Percentiles rank a stretch among this genome's conserved stretches.
phyloP scores from a whole-genome alignment of 2,797 vertebrate genomes.

The Epinephelus awoara region DNA sequence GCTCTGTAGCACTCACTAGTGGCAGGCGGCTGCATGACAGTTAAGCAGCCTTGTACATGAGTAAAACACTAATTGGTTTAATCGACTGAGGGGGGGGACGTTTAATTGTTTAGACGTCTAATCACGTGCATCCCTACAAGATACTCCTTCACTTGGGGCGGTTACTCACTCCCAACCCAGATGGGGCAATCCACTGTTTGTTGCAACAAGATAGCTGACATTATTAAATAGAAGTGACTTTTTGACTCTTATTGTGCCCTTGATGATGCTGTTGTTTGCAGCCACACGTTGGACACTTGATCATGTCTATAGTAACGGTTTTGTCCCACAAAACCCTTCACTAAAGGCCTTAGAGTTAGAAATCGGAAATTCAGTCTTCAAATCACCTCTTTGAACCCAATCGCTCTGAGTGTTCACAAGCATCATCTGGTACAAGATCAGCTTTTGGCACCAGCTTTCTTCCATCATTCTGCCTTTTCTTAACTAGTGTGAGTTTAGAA shows the following conservation, averaged over 20 bases:
- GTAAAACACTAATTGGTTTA: no score
- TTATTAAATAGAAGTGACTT: conserved; percentile 57
- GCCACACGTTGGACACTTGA: conserved; percentile 55
- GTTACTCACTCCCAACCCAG: no score
- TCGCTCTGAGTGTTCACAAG: conserved; percentile 46
- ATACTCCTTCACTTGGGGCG: no score
- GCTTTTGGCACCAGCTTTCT: conserved; percentile 51
- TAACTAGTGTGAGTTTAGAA: conserved; percentile 1
- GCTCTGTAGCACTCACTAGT: no score
- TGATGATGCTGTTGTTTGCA: conserved; percentile 37
- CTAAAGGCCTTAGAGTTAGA: conserved; percentile 44
- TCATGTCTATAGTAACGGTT: conserved; percentile 36
- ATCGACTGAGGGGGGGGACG: no score
- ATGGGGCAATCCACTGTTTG: neutral
- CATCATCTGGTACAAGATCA: conserved; percentile 50
- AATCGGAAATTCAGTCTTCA: conserved; percentile 40
- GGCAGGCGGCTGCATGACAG: no score
- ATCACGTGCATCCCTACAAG: no score
- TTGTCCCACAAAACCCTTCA: conserved; percentile 53
- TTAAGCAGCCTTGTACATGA: no score
- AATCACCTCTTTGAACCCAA: conserved; percentile 43
- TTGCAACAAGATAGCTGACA: conserved; percentile 58
- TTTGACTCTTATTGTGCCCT: conserved; percentile 24
- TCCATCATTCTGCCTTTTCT: conserved; percentile 39
- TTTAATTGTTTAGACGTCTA: no score